Conservation (phyloP, 2,797 vertebrate genomes). For the Erithacus rubecula region DNA sequence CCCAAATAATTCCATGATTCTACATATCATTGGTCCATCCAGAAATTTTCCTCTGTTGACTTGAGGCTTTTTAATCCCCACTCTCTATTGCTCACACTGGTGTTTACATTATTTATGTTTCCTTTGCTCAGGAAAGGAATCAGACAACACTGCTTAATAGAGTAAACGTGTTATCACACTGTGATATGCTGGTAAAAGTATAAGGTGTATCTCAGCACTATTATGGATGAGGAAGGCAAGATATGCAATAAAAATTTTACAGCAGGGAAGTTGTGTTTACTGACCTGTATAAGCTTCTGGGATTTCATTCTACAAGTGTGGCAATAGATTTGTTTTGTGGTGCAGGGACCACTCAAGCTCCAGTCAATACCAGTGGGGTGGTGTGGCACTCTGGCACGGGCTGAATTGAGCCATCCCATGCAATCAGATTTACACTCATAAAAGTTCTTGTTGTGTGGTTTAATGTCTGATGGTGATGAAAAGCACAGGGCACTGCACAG, state of each 20-base stretch:
- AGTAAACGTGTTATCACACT: neutral
- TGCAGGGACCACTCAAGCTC: neutral
- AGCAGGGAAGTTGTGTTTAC: slow-evolving; percentile 36
- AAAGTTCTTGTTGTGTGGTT: neutral
- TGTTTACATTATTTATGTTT: neutral
- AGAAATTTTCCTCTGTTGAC: neutral
- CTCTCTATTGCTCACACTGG: neutral
- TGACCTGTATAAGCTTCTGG: slow-evolving; percentile 39
- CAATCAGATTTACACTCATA: slow-evolving; percentile 19
- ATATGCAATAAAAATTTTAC: slow-evolving; percentile 27
- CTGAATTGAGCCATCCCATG: neutral
- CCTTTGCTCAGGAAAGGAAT: neutral
- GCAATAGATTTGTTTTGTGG: slow-evolving; percentile 37
- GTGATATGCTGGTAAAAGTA: neutral
- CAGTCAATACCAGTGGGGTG: slow-evolving; percentile 10
- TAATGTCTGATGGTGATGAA: neutral
- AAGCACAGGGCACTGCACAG: neutral
- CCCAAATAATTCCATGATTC: neutral
- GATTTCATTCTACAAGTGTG: neutral
- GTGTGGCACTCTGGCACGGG: neutral
- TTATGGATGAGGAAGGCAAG: slow-evolving; percentile 11
- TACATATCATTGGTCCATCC: neutral
- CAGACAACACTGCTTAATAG: neutral
- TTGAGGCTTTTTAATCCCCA: neutral
- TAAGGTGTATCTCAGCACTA: neutral